Conservation (phyloP, 2,113 vertebrate species). For the Dendrocopos noguchii region DNA sequence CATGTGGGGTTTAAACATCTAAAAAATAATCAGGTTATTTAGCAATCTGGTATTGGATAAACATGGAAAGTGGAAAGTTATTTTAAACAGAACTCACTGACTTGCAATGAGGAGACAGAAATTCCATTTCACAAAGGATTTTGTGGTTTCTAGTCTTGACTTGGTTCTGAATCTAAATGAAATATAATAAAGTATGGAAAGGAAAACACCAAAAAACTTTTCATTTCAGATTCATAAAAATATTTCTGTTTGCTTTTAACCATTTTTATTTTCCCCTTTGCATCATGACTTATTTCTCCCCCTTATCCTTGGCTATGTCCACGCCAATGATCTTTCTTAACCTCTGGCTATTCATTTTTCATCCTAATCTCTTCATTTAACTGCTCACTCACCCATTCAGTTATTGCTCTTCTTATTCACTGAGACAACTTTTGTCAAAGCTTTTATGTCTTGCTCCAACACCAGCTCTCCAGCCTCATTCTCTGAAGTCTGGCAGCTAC, state of each 20-base stretch:
- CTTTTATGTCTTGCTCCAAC: background rate
- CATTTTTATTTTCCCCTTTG: background rate
- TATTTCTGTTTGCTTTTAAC: background rate
- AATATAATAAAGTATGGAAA: background rate
- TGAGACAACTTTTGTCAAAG: background rate
- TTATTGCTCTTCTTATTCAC: background rate
- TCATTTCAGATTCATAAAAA: background rate
- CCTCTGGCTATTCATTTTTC: background rate
- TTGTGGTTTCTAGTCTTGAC: background rate
- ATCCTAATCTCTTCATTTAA: background rate
- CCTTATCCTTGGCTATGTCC: background rate
- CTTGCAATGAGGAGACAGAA: background rate
- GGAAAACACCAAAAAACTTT: background rate
- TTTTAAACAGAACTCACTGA: background rate
- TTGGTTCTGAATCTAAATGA: background rate
- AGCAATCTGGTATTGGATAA: background rate
- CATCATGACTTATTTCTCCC: background rate
- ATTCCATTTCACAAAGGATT: background rate
- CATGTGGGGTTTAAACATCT: background rate
- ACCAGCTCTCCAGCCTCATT: background rate
- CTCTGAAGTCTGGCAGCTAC: background rate
- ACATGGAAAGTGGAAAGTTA: background rate
- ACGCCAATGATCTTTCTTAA: background rate
- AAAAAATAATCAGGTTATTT: background rate
- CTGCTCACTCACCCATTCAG: background rate